Evolutionary conservation across 1,140 invertebrate species (phyloP).

Genomic region (Aphaenogaster ashmeadi): DNA sequence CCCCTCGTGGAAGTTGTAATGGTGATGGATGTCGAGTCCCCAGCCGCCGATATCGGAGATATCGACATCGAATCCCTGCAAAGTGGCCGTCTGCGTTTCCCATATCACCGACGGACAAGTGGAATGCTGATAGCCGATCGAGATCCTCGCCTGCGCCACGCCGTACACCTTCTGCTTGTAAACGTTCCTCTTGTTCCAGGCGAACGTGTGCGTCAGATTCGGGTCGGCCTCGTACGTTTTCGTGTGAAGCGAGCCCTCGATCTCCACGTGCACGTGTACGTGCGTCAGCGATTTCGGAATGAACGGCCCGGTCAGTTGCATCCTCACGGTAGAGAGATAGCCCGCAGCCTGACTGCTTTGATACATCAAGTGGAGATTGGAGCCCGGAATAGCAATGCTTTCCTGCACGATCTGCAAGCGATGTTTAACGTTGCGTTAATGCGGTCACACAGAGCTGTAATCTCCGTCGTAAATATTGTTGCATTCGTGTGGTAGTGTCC

Average conservation of each 20-base stretch:
- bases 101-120: slow-evolving; percentile 95
- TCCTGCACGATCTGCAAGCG: slow-evolving; percentile 96
- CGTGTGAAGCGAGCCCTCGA: slow-evolving; percentile 96
- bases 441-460: not conserved
- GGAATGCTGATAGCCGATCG: slow-evolving; percentile 98
- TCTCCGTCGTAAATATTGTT: slow-evolving; percentile 39
- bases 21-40: slow-evolving; percentile 99
- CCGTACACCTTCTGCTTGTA: slow-evolving; percentile 99
- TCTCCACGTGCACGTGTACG: slow-evolving; percentile 96
- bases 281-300: slow-evolving; percentile 94
- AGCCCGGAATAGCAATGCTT: slow-evolving; percentile 96
- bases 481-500: not conserved
- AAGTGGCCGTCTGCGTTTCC: slow-evolving; percentile 96
- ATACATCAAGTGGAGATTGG: slow-evolving; percentile 96
- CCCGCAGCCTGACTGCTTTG: slow-evolving; percentile 97
- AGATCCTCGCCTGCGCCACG: slow-evolving; percentile 94
- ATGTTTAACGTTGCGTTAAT: slow-evolving; percentile 50
- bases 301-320: slow-evolving; percentile 94
- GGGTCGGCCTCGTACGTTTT: slow-evolving; percentile 98
- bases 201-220: slow-evolving; percentile 97
- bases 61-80: slow-evolving; percentile 99
- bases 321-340: slow-evolving; percentile 96
- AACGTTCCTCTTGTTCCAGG: slow-evolving; percentile 99
- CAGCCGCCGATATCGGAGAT: slow-evolving; percentile 99
- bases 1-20: slow-evolving; percentile 99